Conservation (phyloP, 2,888 invertebrate genomes). For the Apomyelois bistriatella region DNA sequence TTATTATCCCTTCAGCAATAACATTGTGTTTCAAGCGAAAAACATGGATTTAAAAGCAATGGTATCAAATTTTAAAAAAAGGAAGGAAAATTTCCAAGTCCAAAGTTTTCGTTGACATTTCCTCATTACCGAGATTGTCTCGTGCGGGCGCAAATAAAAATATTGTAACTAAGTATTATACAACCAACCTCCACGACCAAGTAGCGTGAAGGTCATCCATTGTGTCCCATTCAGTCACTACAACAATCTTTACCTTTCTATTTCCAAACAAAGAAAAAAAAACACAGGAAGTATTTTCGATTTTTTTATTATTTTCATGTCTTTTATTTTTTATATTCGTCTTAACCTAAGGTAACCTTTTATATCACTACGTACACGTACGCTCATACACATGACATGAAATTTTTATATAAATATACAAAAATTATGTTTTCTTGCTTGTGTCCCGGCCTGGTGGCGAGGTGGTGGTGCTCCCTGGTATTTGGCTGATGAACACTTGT, state of each 20-base stretch:
- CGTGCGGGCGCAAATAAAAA: conserved; percentile 18
- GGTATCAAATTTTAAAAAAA: too few species aligned
- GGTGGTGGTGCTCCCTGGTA: conserved; percentile 51
- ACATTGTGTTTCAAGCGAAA: too few species aligned
- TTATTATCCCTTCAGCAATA: too few species aligned
- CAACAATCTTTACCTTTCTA: conserved; percentile 37
- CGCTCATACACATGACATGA: conserved; percentile 65
- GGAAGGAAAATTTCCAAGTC: conserved; percentile 12
- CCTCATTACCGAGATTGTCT: conserved; percentile 15
- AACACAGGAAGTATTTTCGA: conserved; percentile 32
- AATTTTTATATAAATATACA: conserved; percentile 66
- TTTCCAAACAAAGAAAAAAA: conserved; percentile 38
- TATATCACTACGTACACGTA: conserved; percentile 73
- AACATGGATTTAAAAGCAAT: too few species aligned
- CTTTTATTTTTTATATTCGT: conserved; percentile 62
- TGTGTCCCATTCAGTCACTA: conserved; percentile 38
- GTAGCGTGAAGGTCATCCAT: conserved; percentile 54
- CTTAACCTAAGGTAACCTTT: conserved; percentile 74
- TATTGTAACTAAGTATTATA: conserved; percentile 35
- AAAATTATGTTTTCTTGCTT: conserved; percentile 59
- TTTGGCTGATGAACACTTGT: conserved; percentile 43
- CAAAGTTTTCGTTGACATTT: conserved; percentile 16
- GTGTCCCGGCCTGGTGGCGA: conserved; percentile 71
- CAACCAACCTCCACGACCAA: conserved; percentile 27
- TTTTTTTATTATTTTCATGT: conserved; percentile 51